Percentiles rank a stretch among this genome's conserved stretches.
phyloP scores from a whole-genome alignment of 1,140 invertebrate species.

The Saccostrea glomerata region DNA sequence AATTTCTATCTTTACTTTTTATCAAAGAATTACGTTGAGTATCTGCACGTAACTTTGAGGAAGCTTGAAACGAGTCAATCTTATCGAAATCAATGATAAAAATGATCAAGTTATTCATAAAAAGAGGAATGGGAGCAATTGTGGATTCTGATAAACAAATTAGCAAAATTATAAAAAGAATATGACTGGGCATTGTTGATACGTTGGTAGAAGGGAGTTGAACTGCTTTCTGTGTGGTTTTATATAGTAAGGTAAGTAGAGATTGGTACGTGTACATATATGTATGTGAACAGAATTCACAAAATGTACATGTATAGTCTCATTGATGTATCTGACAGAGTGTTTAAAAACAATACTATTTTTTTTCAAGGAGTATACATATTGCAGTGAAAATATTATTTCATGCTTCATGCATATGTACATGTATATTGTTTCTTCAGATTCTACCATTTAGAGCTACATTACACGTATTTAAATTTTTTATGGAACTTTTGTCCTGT shows the following conservation, averaged over 20 bases:
- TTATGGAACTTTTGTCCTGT: background rate
- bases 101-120: background rate
- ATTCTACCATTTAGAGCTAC: background rate
- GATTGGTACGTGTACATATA: no score
- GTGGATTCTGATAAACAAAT: background rate
- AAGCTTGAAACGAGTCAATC: background rate
- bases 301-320: no score
- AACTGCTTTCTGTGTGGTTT: background rate
- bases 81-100: background rate
- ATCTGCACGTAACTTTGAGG: background rate
- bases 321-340: no score
- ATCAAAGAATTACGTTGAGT: background rate
- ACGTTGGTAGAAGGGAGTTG: background rate
- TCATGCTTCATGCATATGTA: background rate
- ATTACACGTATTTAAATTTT: background rate
- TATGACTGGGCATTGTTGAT: background rate
- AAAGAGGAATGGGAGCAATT: background rate
- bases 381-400: no score
- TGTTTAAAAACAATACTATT: no score
- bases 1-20: background rate
- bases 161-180: slow-evolving; percentile 2
- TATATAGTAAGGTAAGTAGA: no score
- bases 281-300: no score
- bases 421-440: background rate
- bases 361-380: no score